phyloP scores from a whole-genome alignment of 2,888 invertebrate species.

The Ptychoptera contaminata region DNA sequence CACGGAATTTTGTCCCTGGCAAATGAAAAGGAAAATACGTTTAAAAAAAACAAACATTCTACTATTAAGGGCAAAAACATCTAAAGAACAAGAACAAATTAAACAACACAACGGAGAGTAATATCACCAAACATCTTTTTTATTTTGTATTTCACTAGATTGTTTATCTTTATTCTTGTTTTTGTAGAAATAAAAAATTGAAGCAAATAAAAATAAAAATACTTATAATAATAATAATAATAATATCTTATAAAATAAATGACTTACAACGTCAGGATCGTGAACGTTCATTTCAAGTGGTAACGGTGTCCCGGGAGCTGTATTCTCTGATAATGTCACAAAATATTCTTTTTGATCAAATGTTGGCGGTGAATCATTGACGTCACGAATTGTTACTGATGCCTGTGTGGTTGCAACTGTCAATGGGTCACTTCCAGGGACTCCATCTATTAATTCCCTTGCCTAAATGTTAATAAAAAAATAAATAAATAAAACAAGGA shows the following conservation, averaged over 20 bases:
- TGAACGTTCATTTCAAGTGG: conserved; percentile 73
- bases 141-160: too few species aligned
- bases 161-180: too few species aligned
- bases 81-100: neutral
- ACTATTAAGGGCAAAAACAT: neutral
- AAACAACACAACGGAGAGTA: neutral
- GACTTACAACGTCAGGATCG: conserved; percentile 68
- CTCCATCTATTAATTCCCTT: conserved; percentile 59
- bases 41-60: neutral
- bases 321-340: conserved; percentile 67
- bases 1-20: conserved; percentile 66
- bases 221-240: too few species aligned
- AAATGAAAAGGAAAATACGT: conserved; percentile 10
- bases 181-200: too few species aligned
- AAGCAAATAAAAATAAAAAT: too few species aligned
- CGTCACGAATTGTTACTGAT: conserved; percentile 71
- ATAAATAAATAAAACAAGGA: neutral
- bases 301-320: conserved; percentile 63
- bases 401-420: conserved; percentile 57
- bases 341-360: conserved; percentile 71
- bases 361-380: conserved; percentile 75
- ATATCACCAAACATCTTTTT: too few species aligned
- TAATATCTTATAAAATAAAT: neutral
- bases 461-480: conserved; percentile 35
- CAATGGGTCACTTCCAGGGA: conserved; percentile 46